A percentile compares a stretch with the other conserved stretches of the same genome.
Conservation (phyloP, 2,888 invertebrate species). For the Macaria liturata region DNA sequence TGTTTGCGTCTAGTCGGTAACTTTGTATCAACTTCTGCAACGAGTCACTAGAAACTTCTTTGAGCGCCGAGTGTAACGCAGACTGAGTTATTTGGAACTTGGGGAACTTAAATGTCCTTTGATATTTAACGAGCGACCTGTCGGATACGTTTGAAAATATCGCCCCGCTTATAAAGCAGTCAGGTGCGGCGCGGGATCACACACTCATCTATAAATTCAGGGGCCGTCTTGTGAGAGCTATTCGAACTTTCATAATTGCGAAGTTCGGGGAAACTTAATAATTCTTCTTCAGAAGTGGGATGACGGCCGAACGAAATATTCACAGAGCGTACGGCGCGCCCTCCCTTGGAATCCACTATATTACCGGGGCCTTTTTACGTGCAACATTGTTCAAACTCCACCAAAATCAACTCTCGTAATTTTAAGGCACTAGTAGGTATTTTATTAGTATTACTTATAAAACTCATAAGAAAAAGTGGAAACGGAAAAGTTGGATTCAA, state of each 20-base stretch:
- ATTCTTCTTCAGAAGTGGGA: conserved; percentile 82
- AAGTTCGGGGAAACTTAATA: conserved; percentile 82
- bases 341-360: conserved; percentile 65
- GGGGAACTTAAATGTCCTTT: conserved; percentile 19
- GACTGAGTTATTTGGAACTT: conserved; percentile 21
- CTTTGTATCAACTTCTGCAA: conserved; percentile 34
- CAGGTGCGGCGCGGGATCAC: conserved; percentile 61
- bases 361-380: conserved; percentile 63
- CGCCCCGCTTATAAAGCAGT: conserved; percentile 41
- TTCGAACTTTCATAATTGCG: conserved; percentile 83
- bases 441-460: conserved; percentile 52
- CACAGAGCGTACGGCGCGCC: conserved; percentile 68
- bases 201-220: conserved; percentile 82
- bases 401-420: conserved; percentile 52
- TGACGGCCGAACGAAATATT: conserved; percentile 80
- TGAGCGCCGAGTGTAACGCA: conserved; percentile 23
- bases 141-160: conserved; percentile 44
- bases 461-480: conserved; percentile 45
- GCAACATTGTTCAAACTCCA: conserved; percentile 59
- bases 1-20: conserved; percentile 37
- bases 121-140: conserved; percentile 24
- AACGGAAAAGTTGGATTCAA: conserved; percentile 48
- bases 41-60: conserved; percentile 31
- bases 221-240: conserved; percentile 79
- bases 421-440: conserved; percentile 51